Evolutionary conservation across 1,140 invertebrate species (phyloP), one percentile per base, ranked within the genome.

Genomic region (Laodelphax striatellus): DNA sequence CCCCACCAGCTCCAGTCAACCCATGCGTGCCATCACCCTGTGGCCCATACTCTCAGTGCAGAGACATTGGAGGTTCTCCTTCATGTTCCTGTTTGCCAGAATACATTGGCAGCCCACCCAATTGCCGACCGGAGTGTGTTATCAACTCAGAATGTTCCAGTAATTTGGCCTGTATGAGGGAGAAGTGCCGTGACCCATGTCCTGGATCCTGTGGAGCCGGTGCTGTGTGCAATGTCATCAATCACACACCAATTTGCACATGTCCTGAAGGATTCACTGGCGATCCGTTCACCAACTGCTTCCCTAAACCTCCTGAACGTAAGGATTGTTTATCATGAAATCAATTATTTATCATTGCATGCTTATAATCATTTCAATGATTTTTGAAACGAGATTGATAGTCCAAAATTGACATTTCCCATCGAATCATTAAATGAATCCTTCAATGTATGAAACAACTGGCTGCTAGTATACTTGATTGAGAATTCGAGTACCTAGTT

Each of bases 151-250:
- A 84, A 67, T 85, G 84, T 68, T 60, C 78, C 3, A 81, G 79
- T 68, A 76, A 80, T 63, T 70, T 69, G 55, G 83, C 82, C 44
- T 85, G 84, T 67, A 80, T 83, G 50, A 76, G 79, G 57, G 77
- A 82, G 53, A 84, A 81, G 72, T 88, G 86, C 70, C 70, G 73
- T 62, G 82, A 86, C 70, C 85, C 85, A 58, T 88, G 86, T 69
- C 79, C 78, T n/a, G 85, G 84, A n/a, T 80, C 82, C 13, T 89
- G 86, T 72, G 86, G 85, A 52, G 60, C 77, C 19, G 77, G 78
- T 63, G 80, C 86, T 13, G 67, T 77, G 3, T 88, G 86, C 67
- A 72, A 66, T 61, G 80, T 84, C 24, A 74, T 80, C 14, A 84
- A 83, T 70, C 82, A 85, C 62, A 80, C 76, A 55, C 79, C 83